phyloP scores from a whole-genome alignment of 2,113 vertebrate genomes.

The Entomyzon cyanotis region DNA sequence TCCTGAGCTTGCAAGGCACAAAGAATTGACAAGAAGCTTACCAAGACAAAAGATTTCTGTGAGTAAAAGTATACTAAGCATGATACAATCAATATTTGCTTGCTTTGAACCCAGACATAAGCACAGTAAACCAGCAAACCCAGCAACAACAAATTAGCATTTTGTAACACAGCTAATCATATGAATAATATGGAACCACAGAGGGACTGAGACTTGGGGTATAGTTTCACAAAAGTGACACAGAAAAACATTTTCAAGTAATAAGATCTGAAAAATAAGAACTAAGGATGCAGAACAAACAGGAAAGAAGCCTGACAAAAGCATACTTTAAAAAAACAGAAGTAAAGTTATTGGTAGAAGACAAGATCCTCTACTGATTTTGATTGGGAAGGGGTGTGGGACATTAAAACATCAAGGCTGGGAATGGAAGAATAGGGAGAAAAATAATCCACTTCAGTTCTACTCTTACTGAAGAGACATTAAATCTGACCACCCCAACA shows the following conservation, averaged over 20 bases:
- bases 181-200: not conserved
- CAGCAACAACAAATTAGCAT: not conserved
- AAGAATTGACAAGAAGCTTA: not conserved
- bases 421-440: not conserved
- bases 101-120: not conserved
- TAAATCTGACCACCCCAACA: not conserved
- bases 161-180: not conserved
- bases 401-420: not conserved
- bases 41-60: not conserved
- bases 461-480: not conserved
- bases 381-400: not conserved
- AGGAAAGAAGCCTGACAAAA: not conserved
- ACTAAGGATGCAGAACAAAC: not conserved
- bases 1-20: not conserved
- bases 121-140: not conserved
- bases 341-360: not conserved
- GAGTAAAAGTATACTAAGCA: not conserved
- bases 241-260: not conserved
- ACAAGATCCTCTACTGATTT: not conserved
- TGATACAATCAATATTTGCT: not conserved
- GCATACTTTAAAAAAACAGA: not conserved
- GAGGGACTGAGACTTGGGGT: not conserved
- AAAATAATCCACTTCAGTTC: not conserved
- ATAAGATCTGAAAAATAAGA: not conserved
- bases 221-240: not conserved